These are phyloP conservation scores for Anoplophora glabripennis DNA, from an alignment of 1,140 invertebrate genomes.

Conservation along the genomic window DNA sequence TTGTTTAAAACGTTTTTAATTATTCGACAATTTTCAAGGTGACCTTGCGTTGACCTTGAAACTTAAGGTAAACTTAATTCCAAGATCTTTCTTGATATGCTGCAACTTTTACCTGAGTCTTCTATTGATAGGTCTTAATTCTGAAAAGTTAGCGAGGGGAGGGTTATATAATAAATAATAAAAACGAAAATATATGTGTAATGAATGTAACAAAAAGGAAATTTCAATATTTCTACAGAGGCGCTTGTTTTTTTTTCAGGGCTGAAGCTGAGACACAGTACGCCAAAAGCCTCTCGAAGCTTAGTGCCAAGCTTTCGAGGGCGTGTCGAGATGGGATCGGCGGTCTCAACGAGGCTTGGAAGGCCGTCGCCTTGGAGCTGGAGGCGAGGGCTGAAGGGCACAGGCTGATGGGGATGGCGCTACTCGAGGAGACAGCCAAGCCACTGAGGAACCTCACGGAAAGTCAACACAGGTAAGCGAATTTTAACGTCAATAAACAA, in stretches of 20 bases:
- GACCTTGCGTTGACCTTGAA: no score
- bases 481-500: slow-evolving; percentile 58
- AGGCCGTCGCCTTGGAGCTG: slow-evolving; percentile 84
- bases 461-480: slow-evolving; percentile 60
- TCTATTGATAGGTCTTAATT: no score
- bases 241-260: slow-evolving; percentile 54
- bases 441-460: slow-evolving; percentile 73
- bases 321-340: slow-evolving; percentile 76
- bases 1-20: no score
- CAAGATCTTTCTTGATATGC: no score
- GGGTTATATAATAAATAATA: no score
- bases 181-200: no score
- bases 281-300: slow-evolving; percentile 83
- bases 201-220: no score
- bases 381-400: slow-evolving; percentile 86
- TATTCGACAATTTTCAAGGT: no score
- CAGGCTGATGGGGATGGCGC: slow-evolving; percentile 62
- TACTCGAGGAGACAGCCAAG: slow-evolving; percentile 86
- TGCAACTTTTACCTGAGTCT: no score
- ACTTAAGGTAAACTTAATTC: no score
- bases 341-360: slow-evolving; percentile 84
- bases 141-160: no score
- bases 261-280: slow-evolving; percentile 87
- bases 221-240: no score
- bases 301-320: slow-evolving; percentile 81